Base-by-base conservation (phyloP, 2,113 vertebrate genomes). In the Ameiurus melas region DNA sequence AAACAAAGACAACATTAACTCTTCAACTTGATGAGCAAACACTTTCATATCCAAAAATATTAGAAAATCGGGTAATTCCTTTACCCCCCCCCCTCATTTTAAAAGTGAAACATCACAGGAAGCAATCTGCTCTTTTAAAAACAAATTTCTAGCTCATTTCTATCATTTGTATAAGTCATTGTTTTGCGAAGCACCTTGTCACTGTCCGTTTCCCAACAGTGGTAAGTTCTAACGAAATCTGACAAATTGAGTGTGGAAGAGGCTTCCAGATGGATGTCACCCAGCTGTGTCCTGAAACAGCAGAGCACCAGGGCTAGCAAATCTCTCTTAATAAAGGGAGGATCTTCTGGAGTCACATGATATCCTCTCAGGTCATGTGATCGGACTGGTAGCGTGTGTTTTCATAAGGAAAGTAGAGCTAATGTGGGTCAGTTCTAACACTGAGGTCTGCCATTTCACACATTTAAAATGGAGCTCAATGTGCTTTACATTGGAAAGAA, bases 391-490 rank as follows among this genome's bases (percentile, higher is more conserved):
- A 39, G 33, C 77, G n/a, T 77, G 85, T 90, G 66, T 83, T 80
- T 93, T 84, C 87, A 91, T 91, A 81, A 89, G 87, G 83, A 92
- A 91, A 92, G 70, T 85, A 86, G 89, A 86, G 91, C 36, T 80
- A 90, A 90, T 89, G 89, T 85, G 92, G 80, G 7, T 55, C n/a
- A 87, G 87, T 84, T 89, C 89, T 83, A 87, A 93, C 93, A 94
- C 92, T 93, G 91, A 90, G 94, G 94, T n/a, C 91, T 90, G 95
- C 95, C 94, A 94, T 22, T 73, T 3, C 14, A 17, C 14, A 8
- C 66, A 33, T 70, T 70, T 68, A n/a, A 68, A n/a, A 14, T 68
- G 12, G 27, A 16, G 64, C 4, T 68, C 12, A 64, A 60, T 5
- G 17, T 58, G 12, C 51, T 14, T 57, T 57, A 17, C 14, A 17